These are phyloP conservation scores for Ferrisia virgata DNA, from an alignment of 2,888 invertebrate species.

Conservation along the genomic window DNA sequence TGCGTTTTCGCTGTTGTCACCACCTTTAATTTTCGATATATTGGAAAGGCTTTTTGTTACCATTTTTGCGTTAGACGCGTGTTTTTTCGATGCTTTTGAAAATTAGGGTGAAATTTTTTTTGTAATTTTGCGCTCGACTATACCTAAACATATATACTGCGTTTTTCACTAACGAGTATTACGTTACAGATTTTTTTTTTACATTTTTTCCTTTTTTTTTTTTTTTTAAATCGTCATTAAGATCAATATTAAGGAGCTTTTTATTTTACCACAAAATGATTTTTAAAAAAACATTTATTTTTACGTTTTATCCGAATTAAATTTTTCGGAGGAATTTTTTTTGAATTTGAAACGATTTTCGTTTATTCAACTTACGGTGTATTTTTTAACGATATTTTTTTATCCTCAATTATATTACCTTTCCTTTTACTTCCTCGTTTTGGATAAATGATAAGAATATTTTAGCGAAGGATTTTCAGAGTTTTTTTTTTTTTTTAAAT, in stretches of 20 bases:
- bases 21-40: slow-evolving; percentile 21
- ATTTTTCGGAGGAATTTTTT: background rate
- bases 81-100: slow-evolving; percentile 24
- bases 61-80: slow-evolving; percentile 31
- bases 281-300: background rate
- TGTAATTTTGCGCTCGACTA: slow-evolving; percentile 9
- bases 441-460: background rate
- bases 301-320: background rate
- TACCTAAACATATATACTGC: too few species aligned
- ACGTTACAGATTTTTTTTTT: background rate
- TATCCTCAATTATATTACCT: background rate
- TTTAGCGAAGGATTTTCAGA: background rate
- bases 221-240: background rate
- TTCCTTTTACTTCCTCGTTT: background rate
- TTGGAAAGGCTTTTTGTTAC: slow-evolving; percentile 27
- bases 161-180: slow-evolving; percentile 26
- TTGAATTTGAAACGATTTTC: background rate
- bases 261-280: background rate
- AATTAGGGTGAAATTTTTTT: background rate
- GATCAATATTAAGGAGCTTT: background rate
- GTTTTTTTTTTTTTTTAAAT: too few species aligned
- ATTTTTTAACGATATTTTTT: background rate
- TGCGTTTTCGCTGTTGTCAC: slow-evolving; percentile 28
- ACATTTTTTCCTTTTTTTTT: background rate
- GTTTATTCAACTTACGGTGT: background rate